Conservation (phyloP, 2,797 vertebrate genomes). For the Huso huso region DNA sequence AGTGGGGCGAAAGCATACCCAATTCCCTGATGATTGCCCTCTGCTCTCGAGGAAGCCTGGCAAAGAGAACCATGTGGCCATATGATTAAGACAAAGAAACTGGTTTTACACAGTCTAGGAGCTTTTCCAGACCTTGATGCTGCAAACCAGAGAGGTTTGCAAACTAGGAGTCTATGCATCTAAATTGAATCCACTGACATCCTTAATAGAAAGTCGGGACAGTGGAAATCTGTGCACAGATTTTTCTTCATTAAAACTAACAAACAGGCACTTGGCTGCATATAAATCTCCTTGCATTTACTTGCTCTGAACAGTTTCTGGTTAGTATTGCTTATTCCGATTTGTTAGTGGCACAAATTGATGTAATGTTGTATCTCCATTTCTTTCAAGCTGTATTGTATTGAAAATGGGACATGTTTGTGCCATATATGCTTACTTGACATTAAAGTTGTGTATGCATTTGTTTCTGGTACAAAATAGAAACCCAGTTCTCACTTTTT, state of each 20-base stretch:
- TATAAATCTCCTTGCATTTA: background rate
- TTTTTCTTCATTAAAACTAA: constrained; percentile 4
- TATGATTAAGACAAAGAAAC: background rate
- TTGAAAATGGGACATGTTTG: too few relatives aligned
- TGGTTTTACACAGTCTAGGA: background rate
- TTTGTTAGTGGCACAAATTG: too few relatives aligned
- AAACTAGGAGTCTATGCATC: background rate
- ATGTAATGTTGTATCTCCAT: too few relatives aligned
- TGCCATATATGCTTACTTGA: too few relatives aligned
- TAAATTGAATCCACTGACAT: background rate
- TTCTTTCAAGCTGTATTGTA: too few relatives aligned
- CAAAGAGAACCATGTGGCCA: background rate
- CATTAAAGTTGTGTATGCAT: too few relatives aligned
- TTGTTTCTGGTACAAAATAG: too few relatives aligned
- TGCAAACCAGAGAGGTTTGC: background rate
- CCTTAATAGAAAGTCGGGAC: background rate
- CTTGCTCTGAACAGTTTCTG: background rate
- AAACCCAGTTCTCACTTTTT: too few relatives aligned
- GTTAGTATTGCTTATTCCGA: background rate
- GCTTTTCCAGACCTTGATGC: background rate
- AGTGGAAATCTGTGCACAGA: background rate
- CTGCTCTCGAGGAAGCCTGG: background rate
- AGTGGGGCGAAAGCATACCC: background rate
- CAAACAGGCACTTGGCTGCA: background rate
- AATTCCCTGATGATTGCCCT: background rate